Percentiles rank a stretch among this genome's conserved stretches.
Conservation (phyloP, 2,888 invertebrate species). For the Eilema sororculum region DNA sequence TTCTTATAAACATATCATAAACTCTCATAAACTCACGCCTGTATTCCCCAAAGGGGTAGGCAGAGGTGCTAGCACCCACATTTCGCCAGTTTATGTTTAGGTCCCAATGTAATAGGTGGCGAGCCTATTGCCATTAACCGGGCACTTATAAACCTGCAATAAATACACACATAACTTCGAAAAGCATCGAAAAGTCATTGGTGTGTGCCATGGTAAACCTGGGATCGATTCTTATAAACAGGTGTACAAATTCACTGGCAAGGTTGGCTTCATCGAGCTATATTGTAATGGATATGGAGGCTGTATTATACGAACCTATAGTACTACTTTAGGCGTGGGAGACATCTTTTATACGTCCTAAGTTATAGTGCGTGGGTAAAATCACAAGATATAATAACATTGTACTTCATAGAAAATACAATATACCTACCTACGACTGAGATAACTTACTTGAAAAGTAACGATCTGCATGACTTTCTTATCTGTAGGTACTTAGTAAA, state of each 20-base stretch:
- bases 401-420: background rate
- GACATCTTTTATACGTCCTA: background rate
- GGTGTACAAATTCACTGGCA: background rate
- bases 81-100: too few relatives aligned
- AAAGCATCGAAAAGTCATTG: too few relatives aligned
- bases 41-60: too few relatives aligned
- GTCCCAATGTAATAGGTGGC: too few relatives aligned
- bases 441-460: background rate
- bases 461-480: background rate
- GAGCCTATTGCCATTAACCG: too few relatives aligned
- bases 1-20: too few relatives aligned
- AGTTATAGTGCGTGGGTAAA: background rate
- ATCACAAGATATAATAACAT: background rate
- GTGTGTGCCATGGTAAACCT: too few relatives aligned
- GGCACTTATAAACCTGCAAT: too few relatives aligned
- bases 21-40: too few relatives aligned
- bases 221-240: too few relatives aligned
- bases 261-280: background rate
- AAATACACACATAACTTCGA: too few relatives aligned
- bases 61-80: too few relatives aligned
- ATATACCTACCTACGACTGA: background rate
- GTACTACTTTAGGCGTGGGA: background rate
- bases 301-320: background rate
- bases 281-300: background rate
- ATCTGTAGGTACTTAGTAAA: background rate